Base-by-base conservation (phyloP, 2,797 vertebrate species). In the Sebastes elongatus region DNA sequence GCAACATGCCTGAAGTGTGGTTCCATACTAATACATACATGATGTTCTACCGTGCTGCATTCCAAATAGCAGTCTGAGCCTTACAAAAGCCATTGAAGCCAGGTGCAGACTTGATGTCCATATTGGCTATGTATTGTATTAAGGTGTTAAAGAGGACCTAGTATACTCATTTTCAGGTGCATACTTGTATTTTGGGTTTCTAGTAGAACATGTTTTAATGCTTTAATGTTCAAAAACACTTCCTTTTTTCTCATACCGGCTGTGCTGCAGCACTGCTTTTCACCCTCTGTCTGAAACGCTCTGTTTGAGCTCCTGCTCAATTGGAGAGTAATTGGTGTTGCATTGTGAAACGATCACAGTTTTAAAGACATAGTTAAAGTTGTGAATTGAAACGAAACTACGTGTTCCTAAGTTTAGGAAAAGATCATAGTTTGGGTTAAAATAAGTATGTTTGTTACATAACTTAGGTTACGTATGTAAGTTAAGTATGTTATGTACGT, bases 81-180 rank as follows among this genome's bases (percentile, higher is more conserved):
- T 46, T 46, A 46, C 42, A 18, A 71, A 66, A 55, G 67, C 6
- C 32, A 30, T 18, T 33, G 10, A 27, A 71, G 30, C 30, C 46
- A 38, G 56, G 25, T 32, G n/a, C 32, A 59, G 28, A 62, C 13
- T 14, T 20, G 7, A 28, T 69, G 22, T 35, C 49, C 16, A 42
- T 62, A 5, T n/a, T 49, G 14, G 20, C 55, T 18, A 3, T 27
- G 16, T 14, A 16, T 83, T 84, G 87, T 90, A 89, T 92, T 83
- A 85, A 83, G 69, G 87, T 86, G 91, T 90, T 90, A 86, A 84
- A 88, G 79, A 88, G 5, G 62, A 27, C 22, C 9, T 16, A 35
- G 25, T 4, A 27, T 10, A 5, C 8, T 27, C 22, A 65, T 3
- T 10, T 65, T 27, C 23, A 27, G 4, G 8, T 25, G 23, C 35